These are phyloP conservation scores for Drosophila ezoana DNA, from an alignment of 2,888 invertebrate genomes.

Conservation along the genomic window DNA sequence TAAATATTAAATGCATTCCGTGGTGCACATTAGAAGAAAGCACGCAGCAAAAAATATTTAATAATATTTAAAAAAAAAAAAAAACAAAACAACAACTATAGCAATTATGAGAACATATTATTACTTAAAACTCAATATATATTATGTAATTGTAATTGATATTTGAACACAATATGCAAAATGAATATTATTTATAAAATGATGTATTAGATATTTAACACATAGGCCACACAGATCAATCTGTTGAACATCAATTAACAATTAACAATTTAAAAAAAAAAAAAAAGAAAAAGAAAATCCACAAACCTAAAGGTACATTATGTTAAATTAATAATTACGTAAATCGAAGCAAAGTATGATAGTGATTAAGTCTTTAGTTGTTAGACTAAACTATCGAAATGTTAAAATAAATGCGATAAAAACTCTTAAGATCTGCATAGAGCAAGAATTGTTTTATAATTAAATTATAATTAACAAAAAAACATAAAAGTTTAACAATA, in stretches of 20 bases:
- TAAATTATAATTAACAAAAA: conserved; percentile 54
- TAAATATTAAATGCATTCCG: conserved; percentile 47
- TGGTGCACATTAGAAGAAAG: conserved; percentile 35
- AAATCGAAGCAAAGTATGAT: conserved; percentile 59
- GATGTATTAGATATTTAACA: conserved; percentile 55
- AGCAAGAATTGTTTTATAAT: conserved; percentile 73
- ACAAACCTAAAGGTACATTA: conserved; percentile 61
- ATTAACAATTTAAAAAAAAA: too few relatives aligned
- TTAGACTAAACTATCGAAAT: conserved; percentile 50
- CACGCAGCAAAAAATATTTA: conserved; percentile 24
- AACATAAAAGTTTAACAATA: conserved; percentile 50
- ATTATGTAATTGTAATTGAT: conserved; percentile 52
- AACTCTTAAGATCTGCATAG: conserved; percentile 45
- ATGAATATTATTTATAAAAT: conserved; percentile 59
- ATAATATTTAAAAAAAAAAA: conserved; percentile 57
- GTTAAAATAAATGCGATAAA: conserved; percentile 43
- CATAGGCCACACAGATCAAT: conserved; percentile 52
- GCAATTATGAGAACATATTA: conserved; percentile 81
- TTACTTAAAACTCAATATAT: conserved; percentile 55
- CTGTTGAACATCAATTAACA: conserved; percentile 70
- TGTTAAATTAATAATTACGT: conserved; percentile 65
- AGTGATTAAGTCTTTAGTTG: conserved; percentile 64
- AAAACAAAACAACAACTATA: conserved; percentile 71
- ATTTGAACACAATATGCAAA: conserved; percentile 58
- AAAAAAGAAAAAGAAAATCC: conserved; percentile 25